Percentiles rank a stretch among this genome's conserved stretches.
Evolutionary conservation across 1,140 invertebrate genomes (phyloP).

Genomic region (Drosophila pallidifrons): DNA sequence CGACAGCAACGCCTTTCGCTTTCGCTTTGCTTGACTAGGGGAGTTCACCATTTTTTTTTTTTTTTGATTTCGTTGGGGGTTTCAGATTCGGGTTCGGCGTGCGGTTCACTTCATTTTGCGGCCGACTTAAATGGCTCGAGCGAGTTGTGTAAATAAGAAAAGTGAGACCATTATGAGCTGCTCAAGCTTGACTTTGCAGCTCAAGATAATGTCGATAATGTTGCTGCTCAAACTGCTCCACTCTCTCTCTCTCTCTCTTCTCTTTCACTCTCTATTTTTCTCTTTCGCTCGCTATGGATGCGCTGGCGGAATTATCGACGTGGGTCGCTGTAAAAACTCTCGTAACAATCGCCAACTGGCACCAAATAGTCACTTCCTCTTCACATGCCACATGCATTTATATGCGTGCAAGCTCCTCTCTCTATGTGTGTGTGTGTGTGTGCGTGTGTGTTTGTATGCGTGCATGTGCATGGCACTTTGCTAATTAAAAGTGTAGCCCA

Average conservation of each 20-base stretch:
- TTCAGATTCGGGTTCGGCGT: background rate
- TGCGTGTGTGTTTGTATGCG: constrained; percentile 20
- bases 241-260: background rate
- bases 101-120: constrained; percentile 70
- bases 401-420: constrained; percentile 13
- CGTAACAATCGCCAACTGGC: constrained; percentile 41
- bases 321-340: constrained; percentile 12
- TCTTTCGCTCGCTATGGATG: background rate
- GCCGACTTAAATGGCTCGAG: constrained; percentile 69
- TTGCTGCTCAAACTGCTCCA: background rate
- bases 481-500: constrained; percentile 81
- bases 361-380: constrained; percentile 1
- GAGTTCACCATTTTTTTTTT: background rate
- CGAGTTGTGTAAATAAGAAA: constrained; percentile 76
- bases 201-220: constrained; percentile 26
- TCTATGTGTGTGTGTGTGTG: no score
- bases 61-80: background rate
- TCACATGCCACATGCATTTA: constrained; percentile 2
- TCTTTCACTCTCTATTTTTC: background rate
- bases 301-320: constrained; percentile 39
- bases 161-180: background rate
- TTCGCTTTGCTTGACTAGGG: constrained; percentile 33
- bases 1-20: constrained; percentile 21
- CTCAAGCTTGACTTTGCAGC: constrained; percentile 15
- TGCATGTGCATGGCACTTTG: constrained; percentile 82